Base-by-base conservation (phyloP, 2,888 invertebrate species). In the Diaprepes abbreviatus region DNA sequence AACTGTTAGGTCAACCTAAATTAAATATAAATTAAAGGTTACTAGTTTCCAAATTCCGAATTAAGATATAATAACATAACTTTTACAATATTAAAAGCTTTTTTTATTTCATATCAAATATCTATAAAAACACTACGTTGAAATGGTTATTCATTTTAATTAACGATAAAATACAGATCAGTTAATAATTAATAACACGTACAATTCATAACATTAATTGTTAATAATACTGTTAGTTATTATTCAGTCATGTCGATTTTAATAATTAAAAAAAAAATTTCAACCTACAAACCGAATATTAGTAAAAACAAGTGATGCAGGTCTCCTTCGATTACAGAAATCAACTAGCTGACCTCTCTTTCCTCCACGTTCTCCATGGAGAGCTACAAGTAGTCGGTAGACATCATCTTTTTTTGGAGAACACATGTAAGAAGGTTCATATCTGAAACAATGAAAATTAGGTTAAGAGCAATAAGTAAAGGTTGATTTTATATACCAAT, bases 331-430 rank as follows among this genome's bases (percentile, higher is more conserved):
- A 79, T 89, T 90, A 81, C 90, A 90, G 81, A 90, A 90, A 75
- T 87, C 86, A 17, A 90, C 86, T n/a, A 87, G 85, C 52, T 83
- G 81, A 7, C 83, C 82, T 58, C 80, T 79, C 78, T 86, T 87
- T 1, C 89, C 89, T 71, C 86, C 86, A 24, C 88, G 86, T 63
- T 88, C 87, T 74, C 89, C 88, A 78, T 90, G 89, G 4, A 90
- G 81, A 40, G 89, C 89, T 9, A 88, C 85, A 66, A 90, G 77
- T 2, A 90, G 81, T 74, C 88, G 87, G 77, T 87, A 87, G 38
- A 90, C 88, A 77, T 90, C 90, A 75, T 88, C 87, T 76, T 87
- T 87, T 66, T 86, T 87, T n/a, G 90, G 90, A 62, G 87, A 87
- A 77, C 90, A 90, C 73, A 89, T 83, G 74, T 89, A 89, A 55